Percentiles rank a stretch among this genome's conserved stretches.
These are phyloP conservation scores for Poicephalus gulielmi DNA, from an alignment of 2,113 vertebrate genomes.

Conservation along the genomic window DNA sequence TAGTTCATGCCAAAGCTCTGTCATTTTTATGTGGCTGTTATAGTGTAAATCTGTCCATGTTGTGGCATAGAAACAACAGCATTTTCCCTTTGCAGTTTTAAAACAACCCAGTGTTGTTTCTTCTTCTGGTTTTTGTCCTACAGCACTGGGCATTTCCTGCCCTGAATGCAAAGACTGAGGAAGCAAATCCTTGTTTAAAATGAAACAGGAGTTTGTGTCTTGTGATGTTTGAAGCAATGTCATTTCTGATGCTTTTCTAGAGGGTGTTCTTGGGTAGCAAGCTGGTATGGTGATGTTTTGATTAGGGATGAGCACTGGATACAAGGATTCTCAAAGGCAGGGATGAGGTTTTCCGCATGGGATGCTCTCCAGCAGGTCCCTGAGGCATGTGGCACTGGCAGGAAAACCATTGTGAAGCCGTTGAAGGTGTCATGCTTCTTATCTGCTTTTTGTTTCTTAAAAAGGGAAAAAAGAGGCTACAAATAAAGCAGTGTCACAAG, in stretches of 20 bases:
- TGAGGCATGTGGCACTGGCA: background rate
- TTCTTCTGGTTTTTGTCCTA: background rate
- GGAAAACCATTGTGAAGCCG: background rate
- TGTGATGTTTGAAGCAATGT: background rate
- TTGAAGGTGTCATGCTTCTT: conserved; percentile 29
- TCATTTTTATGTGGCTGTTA: background rate
- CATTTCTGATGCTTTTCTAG: background rate
- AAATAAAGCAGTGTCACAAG: conserved; percentile 62
- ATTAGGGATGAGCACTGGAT: background rate
- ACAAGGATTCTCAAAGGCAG: background rate
- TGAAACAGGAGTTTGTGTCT: background rate
- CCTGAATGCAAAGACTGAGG: rapidly evolving
- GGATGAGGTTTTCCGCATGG: background rate
- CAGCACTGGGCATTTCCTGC: background rate
- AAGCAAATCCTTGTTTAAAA: background rate
- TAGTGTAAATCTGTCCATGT: background rate
- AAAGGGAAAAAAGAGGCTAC: background rate
- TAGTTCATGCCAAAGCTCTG: background rate
- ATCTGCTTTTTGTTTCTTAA: conserved; percentile 18
- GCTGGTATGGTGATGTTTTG: background rate
- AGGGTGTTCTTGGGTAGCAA: background rate
- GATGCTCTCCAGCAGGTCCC: background rate
- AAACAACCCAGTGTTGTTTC: background rate
- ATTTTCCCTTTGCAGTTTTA: background rate
- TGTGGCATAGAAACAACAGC: background rate